Evolutionary conservation across 2,888 invertebrate species (phyloP).

Genomic region (Archaeoteleia sp.): DNA sequence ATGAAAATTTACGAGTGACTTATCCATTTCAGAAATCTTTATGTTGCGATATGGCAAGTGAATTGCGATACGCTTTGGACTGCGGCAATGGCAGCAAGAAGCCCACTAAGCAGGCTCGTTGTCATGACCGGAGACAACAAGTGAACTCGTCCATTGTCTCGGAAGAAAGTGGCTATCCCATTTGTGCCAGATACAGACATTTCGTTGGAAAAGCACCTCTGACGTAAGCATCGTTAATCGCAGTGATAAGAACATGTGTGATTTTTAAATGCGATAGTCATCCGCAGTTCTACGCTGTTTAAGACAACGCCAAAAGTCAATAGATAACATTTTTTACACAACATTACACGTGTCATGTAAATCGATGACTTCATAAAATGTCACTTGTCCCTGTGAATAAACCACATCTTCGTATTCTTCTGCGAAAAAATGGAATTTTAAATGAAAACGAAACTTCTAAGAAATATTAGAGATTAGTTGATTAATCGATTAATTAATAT

Average conservation of each 20-base stretch:
- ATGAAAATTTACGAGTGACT: conserved; percentile 26
- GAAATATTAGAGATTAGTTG: no score
- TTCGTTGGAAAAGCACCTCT: conserved; percentile 65
- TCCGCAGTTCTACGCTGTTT: background rate
- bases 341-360: background rate
- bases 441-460: no score
- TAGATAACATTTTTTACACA: conserved; percentile 4
- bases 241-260: background rate
- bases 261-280: background rate
- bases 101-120: conserved; percentile 55
- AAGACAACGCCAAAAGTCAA: conserved; percentile 5
- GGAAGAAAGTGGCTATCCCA: conserved; percentile 57
- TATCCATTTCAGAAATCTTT: conserved; percentile 79
- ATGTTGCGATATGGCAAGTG: conserved; percentile 84
- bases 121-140: conserved; percentile 56
- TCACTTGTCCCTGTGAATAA: conserved; percentile 5
- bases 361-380: background rate
- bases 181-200: conserved; percentile 63
- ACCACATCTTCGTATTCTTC: background rate
- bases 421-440: conserved; percentile 1
- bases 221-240: conserved; percentile 7
- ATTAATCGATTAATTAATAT: no score
- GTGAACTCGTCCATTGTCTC: conserved; percentile 64
- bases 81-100: conserved; percentile 75
- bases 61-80: conserved; percentile 82